phyloP scores from a whole-genome alignment of 2,888 invertebrate species.

The Epistrophella euchroma region DNA sequence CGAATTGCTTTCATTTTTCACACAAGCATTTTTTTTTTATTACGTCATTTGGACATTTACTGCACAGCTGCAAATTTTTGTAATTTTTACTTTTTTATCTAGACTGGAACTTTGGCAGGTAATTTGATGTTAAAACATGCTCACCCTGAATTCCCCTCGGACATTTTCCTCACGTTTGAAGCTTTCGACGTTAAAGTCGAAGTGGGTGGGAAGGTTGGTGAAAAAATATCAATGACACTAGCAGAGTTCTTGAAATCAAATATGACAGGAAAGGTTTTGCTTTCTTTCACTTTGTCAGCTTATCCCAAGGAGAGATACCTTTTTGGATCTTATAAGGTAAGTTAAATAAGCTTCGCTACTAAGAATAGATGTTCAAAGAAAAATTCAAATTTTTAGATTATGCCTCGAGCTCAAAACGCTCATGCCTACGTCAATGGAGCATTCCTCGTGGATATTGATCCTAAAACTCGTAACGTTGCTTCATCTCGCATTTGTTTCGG shows the following conservation, averaged over 20 bases:
- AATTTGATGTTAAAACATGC: slow-evolving; percentile 88
- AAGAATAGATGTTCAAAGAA: background rate
- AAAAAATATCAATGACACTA: slow-evolving; percentile 80
- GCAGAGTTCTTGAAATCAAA: slow-evolving; percentile 86
- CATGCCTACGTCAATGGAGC: slow-evolving; percentile 90
- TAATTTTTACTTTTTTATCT: slow-evolving; percentile 57
- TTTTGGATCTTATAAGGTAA: slow-evolving; percentile 89
- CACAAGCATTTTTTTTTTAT: background rate
- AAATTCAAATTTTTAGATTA: slow-evolving; percentile 85
- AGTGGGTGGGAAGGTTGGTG: slow-evolving; percentile 84
- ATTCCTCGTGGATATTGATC: slow-evolving; percentile 86
- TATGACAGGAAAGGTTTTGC: slow-evolving; percentile 88
- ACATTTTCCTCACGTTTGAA: slow-evolving; percentile 86
- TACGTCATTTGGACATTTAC: background rate
- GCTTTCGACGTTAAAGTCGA: slow-evolving; percentile 81
- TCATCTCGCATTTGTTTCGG: slow-evolving; percentile 86
- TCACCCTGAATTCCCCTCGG: slow-evolving; percentile 88
- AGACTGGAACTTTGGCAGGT: slow-evolving; percentile 88
- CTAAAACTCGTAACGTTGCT: slow-evolving; percentile 79
- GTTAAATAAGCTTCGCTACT: background rate
- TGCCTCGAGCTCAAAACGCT: slow-evolving; percentile 89
- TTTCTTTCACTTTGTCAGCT: slow-evolving; percentile 86
- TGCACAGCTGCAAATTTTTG: slow-evolving; percentile 21
- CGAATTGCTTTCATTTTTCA: background rate
- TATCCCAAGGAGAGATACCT: slow-evolving; percentile 84